Evolutionary conservation across 2,797 vertebrate genomes (phyloP).

Genomic region (Cephalopachus bancanus): DNA sequence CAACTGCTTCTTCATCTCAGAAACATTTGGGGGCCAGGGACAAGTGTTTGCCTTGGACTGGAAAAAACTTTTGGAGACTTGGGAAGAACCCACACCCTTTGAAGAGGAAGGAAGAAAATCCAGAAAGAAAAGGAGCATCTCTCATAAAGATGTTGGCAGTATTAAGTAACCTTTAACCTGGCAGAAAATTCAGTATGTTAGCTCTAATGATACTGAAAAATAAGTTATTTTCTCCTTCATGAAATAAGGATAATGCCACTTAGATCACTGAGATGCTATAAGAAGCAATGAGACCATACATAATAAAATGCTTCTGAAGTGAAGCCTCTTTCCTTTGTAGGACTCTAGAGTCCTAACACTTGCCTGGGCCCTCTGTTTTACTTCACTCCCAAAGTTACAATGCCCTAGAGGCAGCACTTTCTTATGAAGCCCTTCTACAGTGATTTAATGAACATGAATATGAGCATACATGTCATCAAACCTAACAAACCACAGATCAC

Average conservation of each 20-base stretch:
- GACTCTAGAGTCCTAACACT: background rate
- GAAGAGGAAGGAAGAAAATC: background rate
- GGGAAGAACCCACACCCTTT: background rate
- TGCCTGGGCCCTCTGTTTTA: conserved; percentile 3
- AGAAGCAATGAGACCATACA: background rate
- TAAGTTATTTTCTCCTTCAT: background rate
- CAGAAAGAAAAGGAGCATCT: background rate
- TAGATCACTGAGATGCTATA: background rate
- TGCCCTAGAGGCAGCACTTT: background rate
- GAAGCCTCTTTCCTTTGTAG: conserved; percentile 33
- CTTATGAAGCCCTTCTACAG: conserved; percentile 23
- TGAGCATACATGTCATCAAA: conserved; percentile 33
- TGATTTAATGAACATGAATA: conserved; percentile 39
- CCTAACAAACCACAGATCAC: conserved; percentile 12
- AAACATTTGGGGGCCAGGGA: background rate
- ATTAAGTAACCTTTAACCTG: background rate
- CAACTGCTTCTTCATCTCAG: conserved; percentile 1
- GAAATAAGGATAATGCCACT: background rate
- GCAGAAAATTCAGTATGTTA: background rate
- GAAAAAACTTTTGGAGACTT: background rate
- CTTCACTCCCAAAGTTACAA: conserved; percentile 25
- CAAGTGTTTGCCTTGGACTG: conserved; percentile 6
- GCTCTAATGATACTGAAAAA: background rate
- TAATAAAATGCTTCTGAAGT: background rate
- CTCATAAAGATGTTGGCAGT: background rate